These are phyloP conservation scores for Ypsolopha sequella DNA, from an alignment of 2,888 invertebrate genomes.

Conservation along the genomic window DNA sequence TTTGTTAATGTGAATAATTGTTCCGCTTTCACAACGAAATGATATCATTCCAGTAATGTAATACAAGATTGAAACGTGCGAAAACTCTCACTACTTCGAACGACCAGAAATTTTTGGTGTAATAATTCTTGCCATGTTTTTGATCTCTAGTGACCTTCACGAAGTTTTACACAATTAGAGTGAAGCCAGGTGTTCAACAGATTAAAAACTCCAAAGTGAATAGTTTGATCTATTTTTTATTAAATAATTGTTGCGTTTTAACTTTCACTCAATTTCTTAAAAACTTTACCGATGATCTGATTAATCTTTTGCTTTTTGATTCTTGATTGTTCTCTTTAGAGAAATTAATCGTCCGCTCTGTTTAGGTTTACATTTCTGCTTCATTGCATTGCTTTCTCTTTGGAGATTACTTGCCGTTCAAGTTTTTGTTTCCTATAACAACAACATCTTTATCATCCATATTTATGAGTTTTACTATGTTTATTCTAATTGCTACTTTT, in stretches of 20 bases:
- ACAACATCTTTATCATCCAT: too few species aligned
- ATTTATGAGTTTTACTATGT: too few species aligned
- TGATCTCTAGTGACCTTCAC: slow-evolving; percentile 33
- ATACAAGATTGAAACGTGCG: not conserved
- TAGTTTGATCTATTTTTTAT: slow-evolving; percentile 17
- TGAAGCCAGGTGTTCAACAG: not conserved
- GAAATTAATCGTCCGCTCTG: slow-evolving; percentile 20
- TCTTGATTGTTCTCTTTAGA: slow-evolving; percentile 26
- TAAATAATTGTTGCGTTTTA: slow-evolving; percentile 22
- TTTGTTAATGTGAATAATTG: not conserved
- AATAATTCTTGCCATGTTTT: slow-evolving; percentile 6
- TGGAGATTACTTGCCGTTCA: slow-evolving; percentile 3
- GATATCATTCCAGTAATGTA: not conserved
- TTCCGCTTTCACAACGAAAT: not conserved
- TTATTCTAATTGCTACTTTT: too few species aligned
- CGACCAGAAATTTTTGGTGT: not conserved
- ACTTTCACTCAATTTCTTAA: slow-evolving; percentile 46
- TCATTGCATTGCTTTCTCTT: slow-evolving; percentile 27
- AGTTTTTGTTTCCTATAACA: too few species aligned
- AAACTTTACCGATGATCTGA: slow-evolving; percentile 33
- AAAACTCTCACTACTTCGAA: not conserved
- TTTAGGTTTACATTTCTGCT: slow-evolving; percentile 15
- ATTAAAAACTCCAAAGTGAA: slow-evolving; percentile 8
- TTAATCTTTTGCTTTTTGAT: slow-evolving; percentile 35
- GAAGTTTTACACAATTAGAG: slow-evolving; percentile 22